Evolutionary conservation across 2,113 vertebrate species (phyloP).

Genomic region (Scomber colias): DNA sequence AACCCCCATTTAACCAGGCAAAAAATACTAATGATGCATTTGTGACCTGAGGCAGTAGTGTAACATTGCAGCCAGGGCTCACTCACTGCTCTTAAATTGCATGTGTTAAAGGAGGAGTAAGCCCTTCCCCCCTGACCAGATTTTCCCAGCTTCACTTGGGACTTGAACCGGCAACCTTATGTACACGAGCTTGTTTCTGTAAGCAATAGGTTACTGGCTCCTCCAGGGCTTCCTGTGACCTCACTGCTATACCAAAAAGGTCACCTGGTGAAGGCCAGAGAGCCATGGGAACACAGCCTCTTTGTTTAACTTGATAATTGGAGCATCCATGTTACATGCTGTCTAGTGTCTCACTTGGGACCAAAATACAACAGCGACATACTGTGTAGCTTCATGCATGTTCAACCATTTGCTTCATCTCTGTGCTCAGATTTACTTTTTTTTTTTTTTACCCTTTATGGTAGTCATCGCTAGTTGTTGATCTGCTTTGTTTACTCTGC

Average conservation of each 20-base stretch:
- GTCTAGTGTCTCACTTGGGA: not conserved
- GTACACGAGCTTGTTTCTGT: slow-evolving; percentile 58
- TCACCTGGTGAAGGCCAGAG: slow-evolving; percentile 64
- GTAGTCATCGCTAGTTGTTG: slow-evolving; percentile 61
- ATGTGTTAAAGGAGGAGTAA: slow-evolving; percentile 16
- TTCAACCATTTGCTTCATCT: slow-evolving; percentile 25
- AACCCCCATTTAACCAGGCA: slow-evolving; percentile 6
- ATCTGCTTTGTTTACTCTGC: slow-evolving; percentile 81
- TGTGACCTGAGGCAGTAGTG: slow-evolving; percentile 1
- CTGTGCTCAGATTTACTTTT: slow-evolving; percentile 8
- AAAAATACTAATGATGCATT: slow-evolving; percentile 14
- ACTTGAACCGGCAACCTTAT: slow-evolving; percentile 70
- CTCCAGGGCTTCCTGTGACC: slow-evolving; percentile 68
- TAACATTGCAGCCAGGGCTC: slow-evolving; percentile 2
- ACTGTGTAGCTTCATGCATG: slow-evolving; percentile 6
- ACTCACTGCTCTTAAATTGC: slow-evolving; percentile 7
- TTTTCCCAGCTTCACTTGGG: slow-evolving; percentile 58
- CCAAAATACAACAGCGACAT: not conserved
- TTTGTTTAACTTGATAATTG: slow-evolving; percentile 56
- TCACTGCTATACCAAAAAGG: slow-evolving; percentile 65
- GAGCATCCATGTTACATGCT: slow-evolving; percentile 22
- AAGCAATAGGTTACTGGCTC: slow-evolving; percentile 64
- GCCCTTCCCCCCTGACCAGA: slow-evolving; percentile 7
- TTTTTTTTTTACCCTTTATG: not conserved
- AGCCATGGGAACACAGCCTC: slow-evolving; percentile 63